Conservation (phyloP, 2,113 vertebrate genomes). For the Nanger granti region DNA sequence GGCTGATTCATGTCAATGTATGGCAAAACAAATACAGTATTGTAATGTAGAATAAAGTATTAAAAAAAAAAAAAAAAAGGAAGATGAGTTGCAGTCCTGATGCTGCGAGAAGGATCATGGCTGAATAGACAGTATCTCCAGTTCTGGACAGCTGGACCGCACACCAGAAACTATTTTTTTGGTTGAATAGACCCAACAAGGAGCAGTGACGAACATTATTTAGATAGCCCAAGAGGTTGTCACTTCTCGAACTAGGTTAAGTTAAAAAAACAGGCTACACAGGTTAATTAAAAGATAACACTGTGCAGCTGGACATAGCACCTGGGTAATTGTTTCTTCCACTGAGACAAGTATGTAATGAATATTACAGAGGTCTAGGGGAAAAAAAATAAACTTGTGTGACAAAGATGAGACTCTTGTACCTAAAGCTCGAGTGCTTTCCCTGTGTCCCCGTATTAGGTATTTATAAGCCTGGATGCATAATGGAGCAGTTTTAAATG, state of each 20-base stretch:
- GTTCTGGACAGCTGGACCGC: neutral
- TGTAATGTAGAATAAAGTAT: no score
- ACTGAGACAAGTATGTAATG: constrained; percentile 61
- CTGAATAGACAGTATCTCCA: neutral
- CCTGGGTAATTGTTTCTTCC: constrained; percentile 71
- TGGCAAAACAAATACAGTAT: no score
- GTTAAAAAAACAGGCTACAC: constrained; percentile 40
- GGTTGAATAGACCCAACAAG: constrained; percentile 40
- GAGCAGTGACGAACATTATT: neutral
- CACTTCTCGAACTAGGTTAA: constrained; percentile 63
- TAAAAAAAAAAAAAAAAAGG: neutral
- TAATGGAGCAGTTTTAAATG: neutral
- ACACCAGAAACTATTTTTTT: constrained; percentile 17
- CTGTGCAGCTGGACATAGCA: constrained; percentile 65
- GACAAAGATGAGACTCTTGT: constrained; percentile 50
- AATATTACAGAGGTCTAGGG: constrained; percentile 67
- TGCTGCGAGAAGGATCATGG: neutral
- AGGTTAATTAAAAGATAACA: constrained; percentile 82
- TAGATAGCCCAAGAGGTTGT: constrained; percentile 47
- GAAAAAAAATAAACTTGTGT: constrained; percentile 68
- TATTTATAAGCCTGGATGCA: neutral
- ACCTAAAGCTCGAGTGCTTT: constrained; percentile 39
- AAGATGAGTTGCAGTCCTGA: neutral
- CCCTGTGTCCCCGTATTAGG: neutral
- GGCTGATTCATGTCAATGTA: no score